Conservation (phyloP, 2,113 vertebrate genomes). For the Aix galericulata region DNA sequence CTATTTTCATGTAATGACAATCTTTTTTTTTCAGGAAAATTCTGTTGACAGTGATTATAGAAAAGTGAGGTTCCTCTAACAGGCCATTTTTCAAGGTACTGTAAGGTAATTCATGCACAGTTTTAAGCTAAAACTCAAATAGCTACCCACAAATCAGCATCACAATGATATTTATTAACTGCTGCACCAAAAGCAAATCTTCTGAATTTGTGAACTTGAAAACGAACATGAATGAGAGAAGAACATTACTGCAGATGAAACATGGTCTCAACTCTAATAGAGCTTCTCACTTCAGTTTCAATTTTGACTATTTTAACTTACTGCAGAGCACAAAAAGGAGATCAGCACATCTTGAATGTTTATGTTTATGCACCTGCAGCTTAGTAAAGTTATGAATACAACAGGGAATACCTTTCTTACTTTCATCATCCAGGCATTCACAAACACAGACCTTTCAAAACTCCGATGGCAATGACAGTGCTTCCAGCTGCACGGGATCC, state of each 20-base stretch:
- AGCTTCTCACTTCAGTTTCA: not conserved
- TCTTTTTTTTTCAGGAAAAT: slow-evolving; percentile 4
- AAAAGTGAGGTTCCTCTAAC: not conserved
- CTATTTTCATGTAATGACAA: not conserved
- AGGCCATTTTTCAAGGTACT: slow-evolving; percentile 29
- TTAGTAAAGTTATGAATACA: slow-evolving; percentile 10
- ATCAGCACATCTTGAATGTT: slow-evolving; percentile 3
- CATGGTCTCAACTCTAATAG: not conserved
- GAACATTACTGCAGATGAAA: not conserved
- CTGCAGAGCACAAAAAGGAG: not conserved
- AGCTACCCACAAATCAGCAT: slow-evolving; percentile 1
- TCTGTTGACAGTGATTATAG: slow-evolving; percentile 24
- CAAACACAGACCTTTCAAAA: slow-evolving; percentile 40
- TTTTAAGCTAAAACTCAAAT: slow-evolving; percentile 15
- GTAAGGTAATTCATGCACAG: not conserved
- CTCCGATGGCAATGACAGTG: not conserved
- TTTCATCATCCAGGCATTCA: not conserved
- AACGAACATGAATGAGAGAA: not conserved
- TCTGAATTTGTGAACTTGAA: not conserved
- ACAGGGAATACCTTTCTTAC: not conserved
- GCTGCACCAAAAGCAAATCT: slow-evolving; percentile 17
- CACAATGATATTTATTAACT: slow-evolving; percentile 9
- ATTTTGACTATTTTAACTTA: not conserved
- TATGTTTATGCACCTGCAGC: slow-evolving; percentile 41
- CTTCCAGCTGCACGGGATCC: slow-evolving; percentile 48